Percentiles rank a stretch among this genome's conserved stretches.
phyloP scores from a whole-genome alignment of 2,888 invertebrate genomes.

The Eupithecia pulchellata region DNA sequence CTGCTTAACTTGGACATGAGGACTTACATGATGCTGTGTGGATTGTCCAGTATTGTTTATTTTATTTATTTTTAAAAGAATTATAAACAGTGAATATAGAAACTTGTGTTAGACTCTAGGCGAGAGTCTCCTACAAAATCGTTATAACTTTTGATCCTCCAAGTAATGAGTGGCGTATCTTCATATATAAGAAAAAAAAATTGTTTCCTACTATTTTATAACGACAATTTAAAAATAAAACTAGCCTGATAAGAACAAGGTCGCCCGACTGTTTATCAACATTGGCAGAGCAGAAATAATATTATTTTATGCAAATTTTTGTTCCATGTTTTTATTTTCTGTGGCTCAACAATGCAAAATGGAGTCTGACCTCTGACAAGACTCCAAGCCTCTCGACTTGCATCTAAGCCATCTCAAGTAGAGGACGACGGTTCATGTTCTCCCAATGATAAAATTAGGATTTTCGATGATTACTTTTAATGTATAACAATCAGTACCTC shows the following conservation, averaged over 20 bases:
- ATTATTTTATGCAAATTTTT: conserved; percentile 16
- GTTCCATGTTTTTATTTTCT: neutral
- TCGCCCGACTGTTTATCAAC: conserved; percentile 40
- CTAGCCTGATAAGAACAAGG: conserved; percentile 38
- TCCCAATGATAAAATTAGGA: neutral
- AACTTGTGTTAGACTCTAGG: too few relatives aligned
- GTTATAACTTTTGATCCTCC: neutral
- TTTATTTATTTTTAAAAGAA: too few relatives aligned
- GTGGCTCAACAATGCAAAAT: neutral
- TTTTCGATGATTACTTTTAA: neutral
- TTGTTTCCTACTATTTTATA: conserved; percentile 1
- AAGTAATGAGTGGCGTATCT: neutral
- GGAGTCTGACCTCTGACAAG: neutral
- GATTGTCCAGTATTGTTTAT: too few relatives aligned
- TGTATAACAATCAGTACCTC: neutral
- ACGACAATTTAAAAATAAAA: conserved; percentile 12
- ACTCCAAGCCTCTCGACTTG: neutral
- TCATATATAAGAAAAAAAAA: neutral
- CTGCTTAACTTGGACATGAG: too few relatives aligned
- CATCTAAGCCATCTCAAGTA: neutral
- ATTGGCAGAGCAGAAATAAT: conserved; percentile 24
- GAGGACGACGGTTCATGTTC: neutral
- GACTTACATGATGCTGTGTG: too few relatives aligned
- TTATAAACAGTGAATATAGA: too few relatives aligned
- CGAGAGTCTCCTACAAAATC: neutral